Conservation (phyloP, 2,888 invertebrate species). For the Erpobdella octoculata region DNA sequence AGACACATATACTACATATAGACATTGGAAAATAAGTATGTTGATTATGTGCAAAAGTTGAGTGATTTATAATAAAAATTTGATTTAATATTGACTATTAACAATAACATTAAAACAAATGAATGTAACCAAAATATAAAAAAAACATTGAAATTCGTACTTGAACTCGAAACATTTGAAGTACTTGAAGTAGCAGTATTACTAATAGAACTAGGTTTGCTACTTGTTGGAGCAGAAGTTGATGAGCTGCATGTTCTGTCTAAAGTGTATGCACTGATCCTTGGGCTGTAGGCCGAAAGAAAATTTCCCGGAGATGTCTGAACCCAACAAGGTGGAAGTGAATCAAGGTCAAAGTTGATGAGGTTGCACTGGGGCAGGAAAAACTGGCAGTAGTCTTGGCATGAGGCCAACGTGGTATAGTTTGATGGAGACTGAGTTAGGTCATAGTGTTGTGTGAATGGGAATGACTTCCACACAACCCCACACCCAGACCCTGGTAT, state of each 20-base stretch:
- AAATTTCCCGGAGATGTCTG: not conserved
- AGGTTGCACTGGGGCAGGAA: not conserved
- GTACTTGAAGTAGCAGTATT: not conserved
- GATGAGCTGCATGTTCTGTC: not conserved
- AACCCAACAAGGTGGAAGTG: conserved; percentile 10
- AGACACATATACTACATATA: too few relatives aligned
- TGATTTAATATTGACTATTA: too few relatives aligned
- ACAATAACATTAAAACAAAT: too few relatives aligned
- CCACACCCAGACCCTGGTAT: too few relatives aligned
- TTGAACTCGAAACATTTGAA: not conserved
- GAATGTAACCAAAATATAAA: too few relatives aligned
- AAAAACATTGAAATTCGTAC: too few relatives aligned
- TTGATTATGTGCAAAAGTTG: too few relatives aligned
- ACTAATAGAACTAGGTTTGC: too few relatives aligned
- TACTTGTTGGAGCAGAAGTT: not conserved
- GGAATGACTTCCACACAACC: too few relatives aligned
- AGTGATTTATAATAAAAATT: too few relatives aligned
- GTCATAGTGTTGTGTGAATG: not conserved
- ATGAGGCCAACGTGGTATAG: not conserved
- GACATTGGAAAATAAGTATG: too few relatives aligned
- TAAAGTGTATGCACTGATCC: not conserved
- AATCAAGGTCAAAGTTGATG: conserved; percentile 4
- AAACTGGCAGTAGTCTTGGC: not conserved
- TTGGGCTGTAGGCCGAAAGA: not conserved
- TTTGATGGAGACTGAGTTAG: not conserved